phyloP scores from a whole-genome alignment of 2,113 vertebrate genomes.

The Castor canadensis region DNA sequence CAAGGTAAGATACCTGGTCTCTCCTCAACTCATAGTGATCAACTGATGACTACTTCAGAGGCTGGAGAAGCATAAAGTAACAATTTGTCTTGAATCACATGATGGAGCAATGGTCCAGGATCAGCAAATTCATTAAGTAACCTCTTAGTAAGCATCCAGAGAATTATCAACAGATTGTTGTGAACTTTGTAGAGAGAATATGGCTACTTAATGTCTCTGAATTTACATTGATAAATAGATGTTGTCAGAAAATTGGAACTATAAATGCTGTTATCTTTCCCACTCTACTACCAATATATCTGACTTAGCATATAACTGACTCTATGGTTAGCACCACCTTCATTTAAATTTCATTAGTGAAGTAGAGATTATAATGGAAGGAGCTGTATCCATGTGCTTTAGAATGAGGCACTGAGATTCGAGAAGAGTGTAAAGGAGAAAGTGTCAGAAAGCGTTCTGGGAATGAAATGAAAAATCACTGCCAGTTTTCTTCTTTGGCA shows the following conservation, averaged over 20 bases:
- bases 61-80: not conserved
- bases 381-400: not conserved
- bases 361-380: not conserved
- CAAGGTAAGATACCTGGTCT: not conserved
- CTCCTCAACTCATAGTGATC: not conserved
- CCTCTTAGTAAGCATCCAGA: not conserved
- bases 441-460: not conserved
- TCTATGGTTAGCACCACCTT: accelerated
- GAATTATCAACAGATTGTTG: not conserved
- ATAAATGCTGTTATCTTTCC: not conserved
- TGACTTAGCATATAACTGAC: not conserved
- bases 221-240: not conserved
- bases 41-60: not conserved
- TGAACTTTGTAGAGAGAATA: not conserved
- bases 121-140: not conserved
- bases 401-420: not conserved
- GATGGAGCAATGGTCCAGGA: not conserved
- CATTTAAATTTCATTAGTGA: not conserved
- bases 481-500: not conserved
- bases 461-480: not conserved
- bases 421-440: not conserved
- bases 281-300: not conserved
- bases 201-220: not conserved
- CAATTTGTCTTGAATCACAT: not conserved
- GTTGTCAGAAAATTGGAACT: not conserved